A percentile compares a stretch with the other conserved stretches of the same genome.
These are phyloP conservation scores for Columba janthina DNA, from an alignment of 2,113 vertebrate species.

Conservation along the genomic window DNA sequence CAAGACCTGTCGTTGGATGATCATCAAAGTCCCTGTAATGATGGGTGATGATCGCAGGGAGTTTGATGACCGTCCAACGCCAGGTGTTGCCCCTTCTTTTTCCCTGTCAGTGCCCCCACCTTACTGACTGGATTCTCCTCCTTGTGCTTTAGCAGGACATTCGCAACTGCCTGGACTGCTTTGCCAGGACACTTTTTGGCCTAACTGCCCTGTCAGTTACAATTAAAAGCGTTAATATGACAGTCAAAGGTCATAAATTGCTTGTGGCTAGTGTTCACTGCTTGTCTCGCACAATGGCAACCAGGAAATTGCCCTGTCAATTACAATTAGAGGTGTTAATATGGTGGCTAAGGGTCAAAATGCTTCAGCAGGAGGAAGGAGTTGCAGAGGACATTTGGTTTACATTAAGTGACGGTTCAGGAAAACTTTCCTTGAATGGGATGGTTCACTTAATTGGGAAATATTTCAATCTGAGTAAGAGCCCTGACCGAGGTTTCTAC, in stretches of 20 bases:
- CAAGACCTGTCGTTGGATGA: neutral
- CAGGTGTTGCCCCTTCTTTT: neutral
- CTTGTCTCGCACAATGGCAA: conserved; percentile 61
- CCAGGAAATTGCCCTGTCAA: conserved; percentile 73
- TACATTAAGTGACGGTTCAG: conserved; percentile 47
- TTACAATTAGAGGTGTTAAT: conserved; percentile 75
- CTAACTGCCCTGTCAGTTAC: conserved; percentile 59
- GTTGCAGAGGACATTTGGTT: conserved; percentile 64
- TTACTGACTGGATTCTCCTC: neutral
- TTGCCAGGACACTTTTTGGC: conserved; percentile 26
- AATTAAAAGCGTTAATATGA: conserved; percentile 70
- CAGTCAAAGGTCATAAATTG: conserved; percentile 71
- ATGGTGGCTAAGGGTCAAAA: conserved; percentile 64
- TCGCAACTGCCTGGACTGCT: neutral
- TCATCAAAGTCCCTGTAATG: neutral
- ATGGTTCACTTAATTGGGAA: neutral
- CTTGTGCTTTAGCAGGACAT: neutral
- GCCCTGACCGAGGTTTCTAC: neutral
- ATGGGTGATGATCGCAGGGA: too few relatives aligned
- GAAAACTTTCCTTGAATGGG: conserved; percentile 44
- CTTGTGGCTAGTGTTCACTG: conserved; percentile 62
- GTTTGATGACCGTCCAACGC: neutral
- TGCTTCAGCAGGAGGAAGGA: conserved; percentile 23
- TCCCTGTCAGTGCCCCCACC: fast-evolving
- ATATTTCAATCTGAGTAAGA: neutral